Base-by-base conservation (phyloP, 2,113 vertebrate genomes). In the Sander lucioperca region DNA sequence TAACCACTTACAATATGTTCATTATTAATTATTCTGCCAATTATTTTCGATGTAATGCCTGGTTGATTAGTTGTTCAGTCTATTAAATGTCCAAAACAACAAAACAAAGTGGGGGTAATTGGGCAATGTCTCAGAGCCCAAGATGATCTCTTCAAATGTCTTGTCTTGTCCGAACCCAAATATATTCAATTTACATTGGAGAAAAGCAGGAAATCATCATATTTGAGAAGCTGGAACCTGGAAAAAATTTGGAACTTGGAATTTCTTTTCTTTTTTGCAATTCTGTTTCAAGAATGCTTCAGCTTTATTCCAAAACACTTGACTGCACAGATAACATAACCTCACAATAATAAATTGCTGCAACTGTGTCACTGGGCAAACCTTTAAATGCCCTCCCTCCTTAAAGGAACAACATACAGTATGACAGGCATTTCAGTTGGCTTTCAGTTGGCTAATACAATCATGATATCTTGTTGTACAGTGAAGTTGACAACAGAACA, bases 401-500 rank as follows among this genome's bases (percentile, higher is more conserved):
- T 79, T 50, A 30, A 69, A 36, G 43, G 47, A 51, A 69, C 48
- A 56, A 33, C 56, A 75, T 53, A 53, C 47, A 61, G 14, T 45
- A 11, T 76, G 74, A 82, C 56, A 72, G 14, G 51, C 45, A 50
- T 65, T 70, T 73, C 57, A 82, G 65, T 69, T 65, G 16, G 33
- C 27, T 21, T 23, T 69, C 30, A 12, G 7, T 75, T 36, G 30
- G 23, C 51, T 43, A 39, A 82, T 70, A 61, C 43, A 85, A 77
- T 25, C 23, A 47, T 47, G 23, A 63, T 62, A n/a, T 11, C n/a
- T 69, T 13, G 5, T 50, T 57, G 6, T 33, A 23, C 36, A 23
- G 15, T 59, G 4, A 54, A 8, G 54, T 19, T 63, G 36, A 72
- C 9, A 25, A 45, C 23, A 63, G 6, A 72, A 39, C n/a, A 23